Percentiles rank a stretch among this genome's conserved stretches.
These are phyloP conservation scores for Macrostomum lignano DNA, from an alignment of 1,140 invertebrate genomes.

Conservation along the genomic window DNA sequence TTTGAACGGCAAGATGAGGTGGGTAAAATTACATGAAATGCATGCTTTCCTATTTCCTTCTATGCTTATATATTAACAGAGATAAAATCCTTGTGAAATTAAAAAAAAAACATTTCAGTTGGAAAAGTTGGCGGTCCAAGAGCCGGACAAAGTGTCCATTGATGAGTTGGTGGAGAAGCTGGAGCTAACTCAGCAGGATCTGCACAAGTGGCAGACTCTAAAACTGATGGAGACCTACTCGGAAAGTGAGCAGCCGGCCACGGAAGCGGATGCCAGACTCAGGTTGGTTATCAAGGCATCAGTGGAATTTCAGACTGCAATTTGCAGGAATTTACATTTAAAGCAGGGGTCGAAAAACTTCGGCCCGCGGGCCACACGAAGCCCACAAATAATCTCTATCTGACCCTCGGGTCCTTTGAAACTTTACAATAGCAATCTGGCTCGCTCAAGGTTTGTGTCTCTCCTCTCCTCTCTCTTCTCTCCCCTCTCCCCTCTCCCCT, in stretches of 20 bases:
- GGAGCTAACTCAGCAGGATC: conserved; percentile 12
- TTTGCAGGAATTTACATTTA: no score
- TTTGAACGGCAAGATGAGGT: conserved; percentile 18
- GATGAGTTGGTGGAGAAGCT: conserved; percentile 12
- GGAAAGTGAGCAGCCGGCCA: conserved; percentile 11
- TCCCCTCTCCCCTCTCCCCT: no score
- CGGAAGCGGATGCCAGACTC: conserved; percentile 14
- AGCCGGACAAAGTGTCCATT: conserved; percentile 4
- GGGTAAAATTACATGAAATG: background rate
- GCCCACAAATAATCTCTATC: no score
- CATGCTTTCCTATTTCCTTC: conserved; percentile 8
- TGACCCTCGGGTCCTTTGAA: no score
- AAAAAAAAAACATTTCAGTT: conserved; percentile 2
- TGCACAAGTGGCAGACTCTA: conserved; percentile 15
- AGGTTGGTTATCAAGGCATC: conserved; percentile 14
- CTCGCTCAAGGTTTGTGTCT: no score
- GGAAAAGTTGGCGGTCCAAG: conserved; percentile 2
- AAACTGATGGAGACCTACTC: conserved; percentile 13
- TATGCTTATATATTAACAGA: conserved; percentile 8
- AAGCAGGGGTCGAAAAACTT: no score
- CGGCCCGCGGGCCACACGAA: no score
- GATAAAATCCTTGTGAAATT: background rate
- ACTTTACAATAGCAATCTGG: no score
- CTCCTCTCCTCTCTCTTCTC: no score
- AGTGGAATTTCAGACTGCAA: no score